Evolutionary conservation across 2,888 invertebrate species (phyloP).

Genomic region (Meghimatium bilineatum): DNA sequence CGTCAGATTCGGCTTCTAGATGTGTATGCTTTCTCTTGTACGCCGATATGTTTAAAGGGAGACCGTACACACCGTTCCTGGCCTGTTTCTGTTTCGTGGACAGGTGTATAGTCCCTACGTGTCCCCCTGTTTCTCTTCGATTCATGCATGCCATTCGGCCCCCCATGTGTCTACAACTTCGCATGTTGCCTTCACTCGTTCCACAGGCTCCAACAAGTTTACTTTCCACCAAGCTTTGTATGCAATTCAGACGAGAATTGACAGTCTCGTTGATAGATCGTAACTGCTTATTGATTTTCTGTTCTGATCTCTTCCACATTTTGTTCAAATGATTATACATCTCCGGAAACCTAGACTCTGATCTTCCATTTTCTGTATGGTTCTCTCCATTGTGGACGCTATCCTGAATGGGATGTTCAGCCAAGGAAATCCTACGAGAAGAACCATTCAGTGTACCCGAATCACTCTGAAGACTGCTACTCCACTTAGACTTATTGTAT

Average conservation of each 20-base stretch:
- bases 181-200: not conserved
- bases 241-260: not conserved
- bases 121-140: not conserved
- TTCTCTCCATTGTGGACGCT: not conserved
- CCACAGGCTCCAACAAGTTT: not conserved
- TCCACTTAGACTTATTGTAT: not conserved
- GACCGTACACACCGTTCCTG: not conserved
- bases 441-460: not conserved
- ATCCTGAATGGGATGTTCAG: not conserved
- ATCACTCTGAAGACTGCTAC: not conserved
- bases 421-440: not conserved
- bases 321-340: not conserved
- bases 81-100: not conserved
- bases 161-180: too few species aligned
- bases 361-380: not conserved
- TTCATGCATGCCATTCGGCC: not conserved
- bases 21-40: not conserved
- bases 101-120: conserved; percentile 3
- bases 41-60: not conserved
- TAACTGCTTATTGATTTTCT: not conserved
- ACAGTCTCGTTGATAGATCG: not conserved
- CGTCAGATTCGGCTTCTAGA: not conserved
- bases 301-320: not conserved
- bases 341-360: not conserved
- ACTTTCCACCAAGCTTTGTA: conserved; percentile 1